Conservation (phyloP, 2,888 invertebrate genomes). For the Helleia helle region DNA sequence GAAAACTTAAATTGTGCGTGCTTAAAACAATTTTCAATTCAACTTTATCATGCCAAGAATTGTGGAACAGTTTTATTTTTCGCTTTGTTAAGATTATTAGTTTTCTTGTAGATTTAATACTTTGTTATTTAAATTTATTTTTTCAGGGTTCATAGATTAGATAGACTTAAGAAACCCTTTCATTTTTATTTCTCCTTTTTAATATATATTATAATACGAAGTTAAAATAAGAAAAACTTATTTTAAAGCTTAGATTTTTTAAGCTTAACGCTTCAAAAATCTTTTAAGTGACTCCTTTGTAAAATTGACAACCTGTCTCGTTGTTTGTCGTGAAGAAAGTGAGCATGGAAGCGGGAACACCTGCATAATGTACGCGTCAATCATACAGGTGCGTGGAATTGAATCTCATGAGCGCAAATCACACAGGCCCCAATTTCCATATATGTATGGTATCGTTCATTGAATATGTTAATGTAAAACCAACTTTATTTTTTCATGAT, state of each 20-base stretch:
- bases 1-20: slow-evolving; percentile 2
- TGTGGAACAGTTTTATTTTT: too few species aligned
- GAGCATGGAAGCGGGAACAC: slow-evolving; percentile 30
- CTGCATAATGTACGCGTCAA: slow-evolving; percentile 62
- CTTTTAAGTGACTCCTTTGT: neutral
- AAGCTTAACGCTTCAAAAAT: too few species aligned
- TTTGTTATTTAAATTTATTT: too few species aligned
- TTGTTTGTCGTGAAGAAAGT: slow-evolving; percentile 8
- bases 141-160: too few species aligned
- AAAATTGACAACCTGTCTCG: neutral
- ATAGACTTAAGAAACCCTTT: too few species aligned
- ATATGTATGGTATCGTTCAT: slow-evolving; percentile 33
- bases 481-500: slow-evolving; percentile 22
- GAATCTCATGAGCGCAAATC: slow-evolving; percentile 68
- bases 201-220: too few species aligned
- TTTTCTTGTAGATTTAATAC: too few species aligned
- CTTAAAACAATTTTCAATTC: neutral
- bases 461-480: slow-evolving; percentile 20
- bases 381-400: slow-evolving; percentile 63
- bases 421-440: slow-evolving; percentile 49
- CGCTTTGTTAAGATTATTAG: neutral
- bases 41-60: neutral
- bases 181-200: too few species aligned
- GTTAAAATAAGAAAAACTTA: too few species aligned
- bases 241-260: too few species aligned